Conservation (phyloP, 2,888 invertebrate species). For the Lottia gigantea region DNA sequence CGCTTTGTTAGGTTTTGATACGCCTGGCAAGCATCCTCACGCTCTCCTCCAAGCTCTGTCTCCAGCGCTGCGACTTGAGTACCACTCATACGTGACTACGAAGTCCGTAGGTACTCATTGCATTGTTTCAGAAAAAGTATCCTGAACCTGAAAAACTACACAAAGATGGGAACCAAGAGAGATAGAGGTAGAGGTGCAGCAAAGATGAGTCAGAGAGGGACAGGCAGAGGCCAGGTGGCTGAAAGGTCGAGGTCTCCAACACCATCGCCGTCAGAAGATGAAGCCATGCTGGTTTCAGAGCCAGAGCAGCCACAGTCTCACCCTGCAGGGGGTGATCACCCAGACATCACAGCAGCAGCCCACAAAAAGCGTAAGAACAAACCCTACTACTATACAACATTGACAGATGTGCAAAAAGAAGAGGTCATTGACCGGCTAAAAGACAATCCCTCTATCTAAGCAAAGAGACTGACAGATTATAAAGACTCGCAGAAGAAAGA, state of each 20-base stretch:
- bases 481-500: constrained; percentile 25
- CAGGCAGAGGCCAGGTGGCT: constrained; percentile 28
- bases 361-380: constrained; percentile 20
- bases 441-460: constrained; percentile 26
- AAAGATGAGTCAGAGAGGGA: constrained; percentile 27
- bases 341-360: constrained; percentile 27
- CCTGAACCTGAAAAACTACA: constrained; percentile 21
- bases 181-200: constrained; percentile 27
- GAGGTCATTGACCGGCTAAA: constrained; percentile 30
- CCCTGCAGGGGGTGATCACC: too few relatives aligned
- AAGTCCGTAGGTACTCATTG: neutral
- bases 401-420: constrained; percentile 29
- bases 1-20: neutral
- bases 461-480: constrained; percentile 25
- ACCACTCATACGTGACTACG: too few relatives aligned
- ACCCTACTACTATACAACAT: constrained; percentile 31
- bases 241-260: constrained; percentile 28
- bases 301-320: too few relatives aligned
- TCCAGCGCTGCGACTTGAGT: constrained; percentile 1
- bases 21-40: too few relatives aligned
- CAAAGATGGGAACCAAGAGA: constrained; percentile 26
- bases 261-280: constrained; percentile 29
- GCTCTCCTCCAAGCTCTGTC: neutral
- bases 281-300: constrained; percentile 31
- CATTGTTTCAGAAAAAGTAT: neutral